Percentiles rank a stretch among this genome's conserved stretches.
Evolutionary conservation across 2,888 invertebrate species (phyloP).

Genomic region (Habrosyne pyritoides): DNA sequence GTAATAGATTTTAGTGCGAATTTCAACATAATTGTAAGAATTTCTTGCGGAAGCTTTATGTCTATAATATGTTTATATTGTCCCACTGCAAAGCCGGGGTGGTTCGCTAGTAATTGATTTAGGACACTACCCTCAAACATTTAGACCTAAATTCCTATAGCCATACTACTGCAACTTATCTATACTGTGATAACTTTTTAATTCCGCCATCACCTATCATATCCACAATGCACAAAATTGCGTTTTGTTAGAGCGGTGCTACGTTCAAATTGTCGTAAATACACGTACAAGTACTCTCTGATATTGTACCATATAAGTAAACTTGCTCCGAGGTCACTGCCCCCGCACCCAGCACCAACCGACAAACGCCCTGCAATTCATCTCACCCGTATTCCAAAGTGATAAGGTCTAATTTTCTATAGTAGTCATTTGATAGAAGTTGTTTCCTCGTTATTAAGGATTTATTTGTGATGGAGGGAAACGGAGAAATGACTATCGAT

Average conservation of each 20-base stretch:
- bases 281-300: slow-evolving; percentile 17
- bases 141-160: background rate
- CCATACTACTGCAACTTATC: background rate
- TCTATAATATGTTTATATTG: no score
- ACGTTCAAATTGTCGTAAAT: background rate
- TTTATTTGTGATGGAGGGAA: slow-evolving; percentile 14
- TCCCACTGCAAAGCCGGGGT: no score
- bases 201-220: background rate
- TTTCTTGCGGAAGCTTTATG: no score
- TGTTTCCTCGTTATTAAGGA: slow-evolving; percentile 23
- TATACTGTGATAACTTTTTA: background rate
- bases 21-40: no score
- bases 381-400: background rate
- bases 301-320: slow-evolving; percentile 32
- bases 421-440: background rate
- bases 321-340: slow-evolving; percentile 35
- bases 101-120: no score
- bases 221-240: background rate
- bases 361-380: background rate
- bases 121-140: background rate
- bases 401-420: background rate
- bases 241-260: background rate
- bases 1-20: no score
- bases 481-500: slow-evolving; percentile 4
- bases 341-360: slow-evolving; percentile 22